Evolutionary conservation across 2,888 invertebrate species (phyloP).

Genomic region (Sepioteuthis lessoniana): DNA sequence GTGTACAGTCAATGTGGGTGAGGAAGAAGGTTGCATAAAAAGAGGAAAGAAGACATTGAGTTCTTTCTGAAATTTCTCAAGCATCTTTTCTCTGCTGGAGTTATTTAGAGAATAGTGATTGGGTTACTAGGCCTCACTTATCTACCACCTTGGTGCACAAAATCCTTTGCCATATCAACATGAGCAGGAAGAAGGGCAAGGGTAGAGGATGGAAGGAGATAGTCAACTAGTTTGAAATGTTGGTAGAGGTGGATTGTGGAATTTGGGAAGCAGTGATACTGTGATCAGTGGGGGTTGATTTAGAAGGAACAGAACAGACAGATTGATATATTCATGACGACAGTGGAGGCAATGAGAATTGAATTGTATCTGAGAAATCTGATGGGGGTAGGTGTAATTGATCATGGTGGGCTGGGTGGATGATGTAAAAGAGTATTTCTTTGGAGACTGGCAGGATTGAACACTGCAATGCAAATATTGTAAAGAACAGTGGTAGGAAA

Average conservation of each 20-base stretch:
- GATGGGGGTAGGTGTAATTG: not conserved
- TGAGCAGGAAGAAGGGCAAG: not conserved
- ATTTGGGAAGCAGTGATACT: not conserved
- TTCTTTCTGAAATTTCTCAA: not conserved
- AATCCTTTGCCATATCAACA: not conserved
- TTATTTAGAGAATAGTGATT: constrained; percentile 21
- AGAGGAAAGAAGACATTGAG: not conserved
- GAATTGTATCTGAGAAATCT: not conserved
- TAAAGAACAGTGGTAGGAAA: not conserved
- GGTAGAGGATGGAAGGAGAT: not conserved
- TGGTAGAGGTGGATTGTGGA: not conserved
- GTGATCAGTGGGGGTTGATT: not conserved
- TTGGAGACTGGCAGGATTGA: not conserved
- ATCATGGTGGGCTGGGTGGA: not conserved
- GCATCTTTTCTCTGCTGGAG: not conserved
- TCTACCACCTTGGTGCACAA: not conserved
- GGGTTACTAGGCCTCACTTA: not conserved
- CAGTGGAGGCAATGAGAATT: not conserved
- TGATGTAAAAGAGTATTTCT: not conserved
- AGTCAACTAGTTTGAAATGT: not conserved
- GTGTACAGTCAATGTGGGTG: too few species aligned
- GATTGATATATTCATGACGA: not conserved
- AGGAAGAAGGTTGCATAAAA: not conserved
- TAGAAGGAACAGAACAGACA: not conserved
- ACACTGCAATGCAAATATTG: not conserved